Evolutionary conservation across 1,140 invertebrate genomes (phyloP).

Genomic region (Brachionus sp.): DNA sequence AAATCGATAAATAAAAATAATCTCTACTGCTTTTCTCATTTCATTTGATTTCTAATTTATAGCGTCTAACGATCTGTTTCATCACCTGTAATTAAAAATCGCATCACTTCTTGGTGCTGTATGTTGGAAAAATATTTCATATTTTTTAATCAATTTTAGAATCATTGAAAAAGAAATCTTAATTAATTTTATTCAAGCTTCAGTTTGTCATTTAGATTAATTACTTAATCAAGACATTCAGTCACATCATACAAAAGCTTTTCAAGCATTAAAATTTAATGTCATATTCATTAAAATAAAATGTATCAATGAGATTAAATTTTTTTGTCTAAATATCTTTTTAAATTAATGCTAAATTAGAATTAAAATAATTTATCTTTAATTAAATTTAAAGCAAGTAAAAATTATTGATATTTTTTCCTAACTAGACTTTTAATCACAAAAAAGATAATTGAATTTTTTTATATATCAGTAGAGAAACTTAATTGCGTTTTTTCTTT

Average conservation of each 20-base stretch:
- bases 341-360: too few species aligned
- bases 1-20: background rate
- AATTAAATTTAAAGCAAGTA: background rate
- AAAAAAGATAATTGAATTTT: background rate
- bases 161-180: background rate
- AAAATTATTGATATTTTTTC: background rate
- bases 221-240: background rate
- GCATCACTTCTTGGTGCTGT: background rate
- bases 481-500: background rate
- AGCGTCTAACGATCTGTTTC: background rate
- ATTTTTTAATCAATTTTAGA: background rate
- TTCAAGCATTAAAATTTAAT: background rate
- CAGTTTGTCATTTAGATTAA: background rate
- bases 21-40: background rate
- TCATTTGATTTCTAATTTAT: background rate
- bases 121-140: background rate
- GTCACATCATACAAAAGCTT: background rate
- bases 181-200: background rate
- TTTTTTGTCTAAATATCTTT: background rate
- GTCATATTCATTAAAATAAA: background rate
- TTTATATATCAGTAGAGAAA: background rate
- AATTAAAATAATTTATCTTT: too few species aligned
- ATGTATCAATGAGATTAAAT: background rate
- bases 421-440: background rate
- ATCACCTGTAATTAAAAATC: constrained; percentile 4